Percentiles rank a stretch among this genome's conserved stretches.
phyloP scores from a whole-genome alignment of 2,888 invertebrate genomes.

The Platerodrilus igneus region DNA sequence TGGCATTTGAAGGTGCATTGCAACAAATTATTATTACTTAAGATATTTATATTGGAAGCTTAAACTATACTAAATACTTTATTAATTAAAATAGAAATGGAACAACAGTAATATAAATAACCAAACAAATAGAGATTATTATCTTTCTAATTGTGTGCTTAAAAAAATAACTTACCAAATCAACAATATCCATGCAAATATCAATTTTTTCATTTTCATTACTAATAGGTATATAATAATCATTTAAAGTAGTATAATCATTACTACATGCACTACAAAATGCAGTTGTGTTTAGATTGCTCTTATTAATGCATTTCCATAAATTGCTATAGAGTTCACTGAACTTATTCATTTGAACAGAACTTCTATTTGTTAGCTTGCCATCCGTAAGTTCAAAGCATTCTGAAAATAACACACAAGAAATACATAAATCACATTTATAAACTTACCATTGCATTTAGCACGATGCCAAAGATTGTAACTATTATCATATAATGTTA shows the following conservation, averaged over 20 bases:
- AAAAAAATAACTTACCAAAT: slow-evolving; percentile 53
- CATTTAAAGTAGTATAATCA: slow-evolving; percentile 53
- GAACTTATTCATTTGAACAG: slow-evolving; percentile 52
- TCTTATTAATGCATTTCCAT: slow-evolving; percentile 46
- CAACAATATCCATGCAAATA: slow-evolving; percentile 65
- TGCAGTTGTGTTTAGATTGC: slow-evolving; percentile 40
- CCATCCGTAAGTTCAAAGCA: slow-evolving; percentile 53
- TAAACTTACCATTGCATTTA: slow-evolving; percentile 56
- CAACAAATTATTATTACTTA: too few relatives aligned
- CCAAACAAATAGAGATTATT: too few relatives aligned
- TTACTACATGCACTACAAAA: slow-evolving; percentile 55
- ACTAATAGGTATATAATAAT: slow-evolving; percentile 56
- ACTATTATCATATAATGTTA: slow-evolving; percentile 55
- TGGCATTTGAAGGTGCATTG: too few relatives aligned
- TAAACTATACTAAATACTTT: too few relatives aligned
- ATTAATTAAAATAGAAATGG: too few relatives aligned
- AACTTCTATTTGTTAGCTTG: slow-evolving; percentile 44
- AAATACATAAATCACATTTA: slow-evolving; percentile 2
- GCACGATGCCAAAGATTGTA: slow-evolving; percentile 57
- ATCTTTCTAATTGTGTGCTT: too few relatives aligned
- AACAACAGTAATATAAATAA: too few relatives aligned
- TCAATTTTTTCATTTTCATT: slow-evolving; percentile 56
- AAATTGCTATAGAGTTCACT: slow-evolving; percentile 49
- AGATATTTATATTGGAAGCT: too few relatives aligned
- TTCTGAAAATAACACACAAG: slow-evolving; percentile 45